Evolutionary conservation across 2,797 vertebrate genomes (phyloP), one percentile per base, ranked within the genome.

Genomic region (Margarornis squamiger): DNA sequence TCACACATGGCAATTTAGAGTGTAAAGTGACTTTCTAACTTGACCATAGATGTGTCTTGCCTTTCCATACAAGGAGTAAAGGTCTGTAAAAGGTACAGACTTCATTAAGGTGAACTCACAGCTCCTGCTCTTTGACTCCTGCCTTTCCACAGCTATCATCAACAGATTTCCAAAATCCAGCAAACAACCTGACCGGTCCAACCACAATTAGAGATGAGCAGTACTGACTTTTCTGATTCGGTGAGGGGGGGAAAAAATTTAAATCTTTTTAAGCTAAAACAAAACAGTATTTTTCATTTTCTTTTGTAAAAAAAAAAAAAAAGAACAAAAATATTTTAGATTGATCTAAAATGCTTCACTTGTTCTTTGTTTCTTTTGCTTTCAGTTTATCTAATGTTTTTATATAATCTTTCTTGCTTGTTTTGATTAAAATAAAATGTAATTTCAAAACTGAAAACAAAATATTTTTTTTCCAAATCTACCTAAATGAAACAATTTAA

Each of bases 21-120:
- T 34, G 8, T 68, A 77, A 94, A 95, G 76, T 79, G 29, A 68
- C 65, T 80, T 81, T 92, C 73, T 87, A 24, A 91, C 71, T 93
- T 34, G 9, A 24, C 81, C 18, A 1, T 43, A 74, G 75, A n/a
- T 71, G 46, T 63, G 57, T 80, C 89, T 89, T 91, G 72, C 59
- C 43, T 88, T 97, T 96, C 90, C 18, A 4, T 23, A 93, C 14
- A n/a, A 83, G 66, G 51, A 95, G 91, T 84, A 93, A 94, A 96
- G 77, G 52, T 81, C 71, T 36, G 38, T 90, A 72, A 81, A 87
- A 92, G 86, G 34, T 66, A 90, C 54, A 80, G 39, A 43, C n/a
- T 92, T 93, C 90, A 77, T 83, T 92, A 78, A 54, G 65, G 80
- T 79, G 57, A 94, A 81, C 59, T 88, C 76, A 32, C 46, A 76